phyloP scores from a whole-genome alignment of 2,888 invertebrate species.

The Dorcus parallelipipedus region DNA sequence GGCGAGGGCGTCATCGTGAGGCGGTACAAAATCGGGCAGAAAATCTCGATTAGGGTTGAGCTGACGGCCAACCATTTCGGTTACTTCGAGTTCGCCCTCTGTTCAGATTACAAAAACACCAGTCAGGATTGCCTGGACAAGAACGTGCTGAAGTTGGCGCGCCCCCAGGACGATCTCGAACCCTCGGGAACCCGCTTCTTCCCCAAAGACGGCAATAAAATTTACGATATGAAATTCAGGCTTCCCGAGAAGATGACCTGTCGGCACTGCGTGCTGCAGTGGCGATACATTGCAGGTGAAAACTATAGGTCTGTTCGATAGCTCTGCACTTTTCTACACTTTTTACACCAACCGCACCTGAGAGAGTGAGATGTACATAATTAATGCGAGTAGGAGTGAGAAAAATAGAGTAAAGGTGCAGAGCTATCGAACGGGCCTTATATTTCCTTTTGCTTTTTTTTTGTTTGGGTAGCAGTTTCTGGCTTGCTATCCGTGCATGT shows the following conservation, averaged over 20 bases:
- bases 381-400: too few relatives aligned
- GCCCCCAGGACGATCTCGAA: slow-evolving; percentile 46
- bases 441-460: background rate
- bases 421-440: too few relatives aligned
- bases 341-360: too few relatives aligned
- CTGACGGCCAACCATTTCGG: slow-evolving; percentile 87
- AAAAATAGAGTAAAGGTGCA: too few relatives aligned
- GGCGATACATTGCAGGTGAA: slow-evolving; percentile 79
- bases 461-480: background rate
- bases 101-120: slow-evolving; percentile 68
- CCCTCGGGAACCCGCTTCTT: slow-evolving; percentile 62
- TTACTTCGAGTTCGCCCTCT: slow-evolving; percentile 80
- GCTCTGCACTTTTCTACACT: too few relatives aligned
- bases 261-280: slow-evolving; percentile 80
- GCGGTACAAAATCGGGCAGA: slow-evolving; percentile 66
- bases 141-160: slow-evolving; percentile 58
- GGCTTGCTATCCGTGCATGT: background rate
- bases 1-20: slow-evolving; percentile 79
- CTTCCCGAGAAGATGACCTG: slow-evolving; percentile 64
- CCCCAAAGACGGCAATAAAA: slow-evolving; percentile 73
- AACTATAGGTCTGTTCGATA: too few relatives aligned
- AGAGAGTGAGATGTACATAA: too few relatives aligned
- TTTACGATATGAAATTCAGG: slow-evolving; percentile 65
- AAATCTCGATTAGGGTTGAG: slow-evolving; percentile 73
- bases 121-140: slow-evolving; percentile 76